Evolutionary conservation across 2,797 vertebrate genomes (phyloP).

Genomic region (Hippopotamyrus pictus): DNA sequence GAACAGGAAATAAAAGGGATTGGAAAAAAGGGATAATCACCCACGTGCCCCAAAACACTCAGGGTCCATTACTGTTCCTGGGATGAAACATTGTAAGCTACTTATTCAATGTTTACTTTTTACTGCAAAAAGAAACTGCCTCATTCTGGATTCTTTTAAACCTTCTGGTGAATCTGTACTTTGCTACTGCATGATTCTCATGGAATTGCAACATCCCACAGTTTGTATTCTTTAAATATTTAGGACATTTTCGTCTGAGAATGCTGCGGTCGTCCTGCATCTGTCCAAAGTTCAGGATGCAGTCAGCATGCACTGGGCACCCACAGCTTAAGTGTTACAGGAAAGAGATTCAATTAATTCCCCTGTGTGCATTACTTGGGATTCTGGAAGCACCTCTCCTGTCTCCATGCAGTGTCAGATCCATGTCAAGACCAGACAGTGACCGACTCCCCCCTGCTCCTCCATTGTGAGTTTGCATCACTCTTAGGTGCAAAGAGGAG

Average conservation of each 20-base stretch:
- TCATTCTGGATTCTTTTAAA: neutral
- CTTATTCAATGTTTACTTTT: neutral
- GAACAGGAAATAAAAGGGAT: neutral
- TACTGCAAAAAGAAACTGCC: neutral
- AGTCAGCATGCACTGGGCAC: neutral
- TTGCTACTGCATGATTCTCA: neutral
- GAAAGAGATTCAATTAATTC: neutral
- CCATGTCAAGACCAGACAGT: neutral
- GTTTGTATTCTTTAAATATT: neutral
- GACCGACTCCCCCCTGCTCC: neutral
- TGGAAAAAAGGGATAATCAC: neutral
- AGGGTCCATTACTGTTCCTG: neutral
- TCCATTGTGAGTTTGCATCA: neutral
- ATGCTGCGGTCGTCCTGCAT: neutral
- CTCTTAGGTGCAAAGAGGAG: neutral
- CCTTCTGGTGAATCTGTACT: neutral
- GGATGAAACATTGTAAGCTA: neutral
- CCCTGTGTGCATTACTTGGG: constrained; percentile 10
- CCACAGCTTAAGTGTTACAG: neutral
- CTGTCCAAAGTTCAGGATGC: neutral
- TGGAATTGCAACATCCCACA: neutral
- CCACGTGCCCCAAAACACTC: neutral
- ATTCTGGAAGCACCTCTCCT: neutral
- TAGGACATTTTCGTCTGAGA: neutral
- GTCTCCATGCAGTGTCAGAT: neutral